Evolutionary conservation across 2,797 vertebrate species (phyloP).

Genomic region (Syndactyla subalaris): DNA sequence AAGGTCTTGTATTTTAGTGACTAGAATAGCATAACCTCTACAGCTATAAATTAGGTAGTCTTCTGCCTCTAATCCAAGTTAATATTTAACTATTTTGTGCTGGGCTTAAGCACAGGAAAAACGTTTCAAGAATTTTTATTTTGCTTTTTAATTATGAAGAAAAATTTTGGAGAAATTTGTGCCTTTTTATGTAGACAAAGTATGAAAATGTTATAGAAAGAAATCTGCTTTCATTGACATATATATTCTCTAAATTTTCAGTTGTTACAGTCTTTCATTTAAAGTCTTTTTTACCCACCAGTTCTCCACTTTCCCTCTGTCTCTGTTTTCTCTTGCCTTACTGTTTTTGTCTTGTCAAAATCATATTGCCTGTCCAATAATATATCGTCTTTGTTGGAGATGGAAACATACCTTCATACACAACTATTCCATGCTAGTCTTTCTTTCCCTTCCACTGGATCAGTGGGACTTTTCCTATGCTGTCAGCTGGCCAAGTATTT

Average conservation of each 20-base stretch:
- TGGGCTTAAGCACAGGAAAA: neutral
- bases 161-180: neutral
- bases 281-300: neutral
- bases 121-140: neutral
- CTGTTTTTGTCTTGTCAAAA: neutral
- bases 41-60: neutral
- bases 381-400: neutral
- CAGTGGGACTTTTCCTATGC: neutral
- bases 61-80: neutral
- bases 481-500: neutral
- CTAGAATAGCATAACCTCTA: neutral
- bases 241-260: neutral
- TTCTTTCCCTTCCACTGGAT: neutral
- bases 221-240: neutral
- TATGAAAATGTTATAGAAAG: neutral
- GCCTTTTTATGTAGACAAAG: neutral
- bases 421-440: neutral
- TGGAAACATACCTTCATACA: neutral
- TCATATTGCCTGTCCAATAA: neutral
- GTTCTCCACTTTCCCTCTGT: neutral
- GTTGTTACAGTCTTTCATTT: neutral
- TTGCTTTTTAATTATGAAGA: neutral
- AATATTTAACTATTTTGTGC: neutral
- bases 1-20: constrained; percentile 37
- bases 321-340: neutral